phyloP scores from a whole-genome alignment of 92 coral and sea anemone species.

The Galaxea fascicularis region DNA sequence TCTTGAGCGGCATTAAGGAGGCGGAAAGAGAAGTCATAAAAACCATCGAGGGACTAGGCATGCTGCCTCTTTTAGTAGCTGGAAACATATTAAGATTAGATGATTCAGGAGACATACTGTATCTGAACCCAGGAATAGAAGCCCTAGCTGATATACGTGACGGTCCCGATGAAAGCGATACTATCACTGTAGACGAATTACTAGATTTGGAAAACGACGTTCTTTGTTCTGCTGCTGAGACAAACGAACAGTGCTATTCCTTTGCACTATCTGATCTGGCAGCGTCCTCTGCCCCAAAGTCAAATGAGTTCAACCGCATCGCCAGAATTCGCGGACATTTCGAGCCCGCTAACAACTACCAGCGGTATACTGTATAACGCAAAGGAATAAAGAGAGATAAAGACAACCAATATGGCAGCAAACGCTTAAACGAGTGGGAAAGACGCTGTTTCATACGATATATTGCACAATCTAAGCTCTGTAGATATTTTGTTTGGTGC shows the following conservation, averaged over 20 bases:
- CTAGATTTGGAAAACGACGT: constrained; percentile 47
- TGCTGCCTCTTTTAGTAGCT: constrained; percentile 18
- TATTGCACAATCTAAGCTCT: too few relatives aligned
- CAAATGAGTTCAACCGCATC: background rate
- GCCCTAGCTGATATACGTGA: constrained; percentile 24
- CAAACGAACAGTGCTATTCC: constrained; percentile 31
- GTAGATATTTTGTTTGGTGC: too few relatives aligned
- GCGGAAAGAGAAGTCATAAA: constrained; percentile 47
- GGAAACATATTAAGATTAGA: constrained; percentile 32
- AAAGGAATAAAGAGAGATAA: too few relatives aligned
- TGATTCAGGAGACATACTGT: constrained; percentile 26
- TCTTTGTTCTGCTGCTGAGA: constrained; percentile 15
- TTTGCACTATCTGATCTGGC: constrained; percentile 27
- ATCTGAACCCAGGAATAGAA: constrained; percentile 9
- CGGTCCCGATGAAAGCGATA: constrained; percentile 48
- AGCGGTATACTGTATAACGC: too few relatives aligned
- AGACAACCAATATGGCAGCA: too few relatives aligned
- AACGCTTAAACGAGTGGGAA: too few relatives aligned
- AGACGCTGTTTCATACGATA: too few relatives aligned
- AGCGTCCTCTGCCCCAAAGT: background rate
- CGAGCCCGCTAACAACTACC: too few relatives aligned
- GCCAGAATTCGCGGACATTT: too few relatives aligned
- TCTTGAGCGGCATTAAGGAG: constrained; percentile 39
- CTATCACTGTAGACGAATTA: constrained; percentile 40
- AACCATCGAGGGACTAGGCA: constrained; percentile 46